These are phyloP conservation scores for Carlito syrichta DNA, from an alignment of 2,113 vertebrate species.

Conservation along the genomic window DNA sequence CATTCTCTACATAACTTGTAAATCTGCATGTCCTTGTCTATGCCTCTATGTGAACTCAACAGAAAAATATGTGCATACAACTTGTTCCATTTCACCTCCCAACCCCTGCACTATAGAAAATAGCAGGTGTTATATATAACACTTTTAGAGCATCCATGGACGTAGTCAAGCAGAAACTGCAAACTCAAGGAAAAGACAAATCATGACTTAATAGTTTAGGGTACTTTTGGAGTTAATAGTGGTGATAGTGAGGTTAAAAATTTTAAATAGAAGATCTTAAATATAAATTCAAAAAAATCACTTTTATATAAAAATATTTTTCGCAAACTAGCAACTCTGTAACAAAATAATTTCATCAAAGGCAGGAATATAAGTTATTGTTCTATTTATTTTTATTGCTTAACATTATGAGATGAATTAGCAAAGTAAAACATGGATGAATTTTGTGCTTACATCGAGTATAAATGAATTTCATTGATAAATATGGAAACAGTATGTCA, in stretches of 20 bases:
- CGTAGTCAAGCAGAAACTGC: constrained; percentile 40
- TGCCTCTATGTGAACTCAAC: constrained; percentile 73
- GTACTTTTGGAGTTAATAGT: neutral
- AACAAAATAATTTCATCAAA: neutral
- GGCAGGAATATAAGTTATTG: neutral
- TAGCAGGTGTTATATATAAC: constrained; percentile 71
- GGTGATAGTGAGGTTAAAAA: neutral
- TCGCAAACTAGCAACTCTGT: neutral
- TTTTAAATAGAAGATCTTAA: neutral
- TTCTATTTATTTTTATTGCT: neutral
- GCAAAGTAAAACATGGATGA: neutral
- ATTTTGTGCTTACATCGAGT: neutral
- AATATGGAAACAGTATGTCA: neutral
- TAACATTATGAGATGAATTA: neutral
- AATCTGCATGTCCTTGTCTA: constrained; percentile 58
- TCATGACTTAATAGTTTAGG: neutral
- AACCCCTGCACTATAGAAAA: neutral
- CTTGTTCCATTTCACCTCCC: constrained; percentile 57
- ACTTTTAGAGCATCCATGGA: neutral
- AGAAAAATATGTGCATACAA: constrained; percentile 71
- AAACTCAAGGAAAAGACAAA: neutral
- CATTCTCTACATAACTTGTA: constrained; percentile 44
- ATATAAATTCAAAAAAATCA: neutral
- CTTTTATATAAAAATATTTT: neutral
- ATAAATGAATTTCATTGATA: neutral